phyloP scores from a whole-genome alignment of 2,113 vertebrate species.

The Coptodon bakossiorum region DNA sequence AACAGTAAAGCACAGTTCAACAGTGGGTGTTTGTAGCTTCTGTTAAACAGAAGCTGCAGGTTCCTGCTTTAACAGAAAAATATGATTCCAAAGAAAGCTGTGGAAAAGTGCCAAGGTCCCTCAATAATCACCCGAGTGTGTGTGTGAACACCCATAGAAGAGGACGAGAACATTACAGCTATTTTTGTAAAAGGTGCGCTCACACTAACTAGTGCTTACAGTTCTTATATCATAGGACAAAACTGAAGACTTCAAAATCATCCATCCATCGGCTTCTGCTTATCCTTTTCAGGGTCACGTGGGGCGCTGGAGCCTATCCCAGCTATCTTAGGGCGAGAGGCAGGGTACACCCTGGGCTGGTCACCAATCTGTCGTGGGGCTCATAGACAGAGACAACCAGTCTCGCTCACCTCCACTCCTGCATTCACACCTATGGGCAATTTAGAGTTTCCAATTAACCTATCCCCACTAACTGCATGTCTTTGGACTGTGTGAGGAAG shows the following conservation, averaged over 20 bases:
- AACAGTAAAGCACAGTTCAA: background rate
- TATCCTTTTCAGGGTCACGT: background rate
- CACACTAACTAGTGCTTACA: background rate
- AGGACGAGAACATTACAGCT: background rate
- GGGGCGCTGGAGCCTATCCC: background rate
- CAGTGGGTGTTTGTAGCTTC: background rate
- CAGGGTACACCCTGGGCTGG: accelerated
- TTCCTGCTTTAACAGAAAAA: background rate
- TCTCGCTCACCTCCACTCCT: background rate
- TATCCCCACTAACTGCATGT: background rate
- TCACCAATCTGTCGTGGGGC: background rate
- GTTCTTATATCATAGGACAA: background rate
- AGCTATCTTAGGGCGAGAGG: background rate
- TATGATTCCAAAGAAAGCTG: background rate
- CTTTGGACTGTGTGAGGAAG: background rate
- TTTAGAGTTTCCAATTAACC: background rate
- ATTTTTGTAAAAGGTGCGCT: background rate
- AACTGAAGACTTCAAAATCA: background rate
- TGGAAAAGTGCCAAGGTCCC: background rate
- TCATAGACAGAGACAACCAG: background rate
- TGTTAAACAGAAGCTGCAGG: background rate
- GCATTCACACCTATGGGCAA: accelerated
- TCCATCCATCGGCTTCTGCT: background rate
- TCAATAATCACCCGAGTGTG: background rate
- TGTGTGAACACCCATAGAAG: background rate